Evolutionary conservation across 2,113 vertebrate species (phyloP).

Genomic region (Tetrao urogallus): DNA sequence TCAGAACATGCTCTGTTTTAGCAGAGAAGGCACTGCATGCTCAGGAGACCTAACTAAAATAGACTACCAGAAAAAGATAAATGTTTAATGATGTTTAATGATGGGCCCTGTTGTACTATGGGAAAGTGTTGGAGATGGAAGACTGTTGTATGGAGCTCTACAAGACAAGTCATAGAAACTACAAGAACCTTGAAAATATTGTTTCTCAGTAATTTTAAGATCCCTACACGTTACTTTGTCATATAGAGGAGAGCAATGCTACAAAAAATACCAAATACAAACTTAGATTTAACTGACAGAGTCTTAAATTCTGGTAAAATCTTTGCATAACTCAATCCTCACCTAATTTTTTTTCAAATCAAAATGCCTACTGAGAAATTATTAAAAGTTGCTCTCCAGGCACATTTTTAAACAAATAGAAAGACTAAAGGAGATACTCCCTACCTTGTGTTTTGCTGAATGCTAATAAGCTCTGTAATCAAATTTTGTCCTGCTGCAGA

Average conservation of each 20-base stretch:
- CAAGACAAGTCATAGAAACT: background rate
- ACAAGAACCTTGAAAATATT: background rate
- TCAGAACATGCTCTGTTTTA: no score
- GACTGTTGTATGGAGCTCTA: background rate
- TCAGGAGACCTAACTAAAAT: background rate
- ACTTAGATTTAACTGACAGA: background rate
- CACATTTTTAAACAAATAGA: background rate
- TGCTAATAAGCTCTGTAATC: conserved; percentile 93
- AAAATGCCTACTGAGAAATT: background rate
- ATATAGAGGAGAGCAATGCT: background rate
- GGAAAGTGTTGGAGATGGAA: background rate
- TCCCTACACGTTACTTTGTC: background rate
- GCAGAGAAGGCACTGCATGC: no score
- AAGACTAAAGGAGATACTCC: background rate
- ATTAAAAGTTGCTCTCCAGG: background rate
- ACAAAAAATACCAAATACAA: background rate
- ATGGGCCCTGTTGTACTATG: background rate
- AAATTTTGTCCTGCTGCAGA: conserved; percentile 95
- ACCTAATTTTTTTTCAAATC: background rate
- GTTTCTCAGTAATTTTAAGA: background rate
- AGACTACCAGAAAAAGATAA: background rate
- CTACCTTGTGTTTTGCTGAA: conserved; percentile 92
- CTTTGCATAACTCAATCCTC: background rate
- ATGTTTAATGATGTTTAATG: background rate
- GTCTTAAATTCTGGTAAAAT: background rate